Conservation (phyloP, 2,113 vertebrate species). For the Chionomys nivalis region DNA sequence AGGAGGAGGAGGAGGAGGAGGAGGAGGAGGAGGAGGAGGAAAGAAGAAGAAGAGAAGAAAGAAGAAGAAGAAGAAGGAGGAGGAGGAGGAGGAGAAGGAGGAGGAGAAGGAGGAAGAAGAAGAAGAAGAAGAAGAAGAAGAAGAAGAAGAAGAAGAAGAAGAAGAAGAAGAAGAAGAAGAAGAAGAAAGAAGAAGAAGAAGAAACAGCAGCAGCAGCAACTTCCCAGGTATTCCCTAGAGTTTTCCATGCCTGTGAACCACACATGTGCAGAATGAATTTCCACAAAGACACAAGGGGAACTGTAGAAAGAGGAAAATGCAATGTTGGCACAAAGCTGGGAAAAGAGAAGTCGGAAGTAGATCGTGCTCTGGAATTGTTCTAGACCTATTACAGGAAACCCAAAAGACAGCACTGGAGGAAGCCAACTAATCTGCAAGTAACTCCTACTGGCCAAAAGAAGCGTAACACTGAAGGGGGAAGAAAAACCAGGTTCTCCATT, state of each 20-base stretch:
- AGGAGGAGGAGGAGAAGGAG: too few relatives aligned
- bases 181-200: too few relatives aligned
- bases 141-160: too few relatives aligned
- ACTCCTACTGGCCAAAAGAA: not conserved
- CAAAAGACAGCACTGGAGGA: not conserved
- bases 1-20: too few relatives aligned
- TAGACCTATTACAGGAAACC: not conserved
- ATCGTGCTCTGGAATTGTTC: not conserved
- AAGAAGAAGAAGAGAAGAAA: too few relatives aligned
- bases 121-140: too few relatives aligned
- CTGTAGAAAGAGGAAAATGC: not conserved
- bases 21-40: too few relatives aligned
- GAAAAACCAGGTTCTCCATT: too few relatives aligned
- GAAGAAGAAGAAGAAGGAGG: accelerated
- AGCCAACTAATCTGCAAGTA: not conserved
- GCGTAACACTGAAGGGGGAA: too few relatives aligned
- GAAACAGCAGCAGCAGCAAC: too few relatives aligned
- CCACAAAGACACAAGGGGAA: not conserved
- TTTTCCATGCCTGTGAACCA: not conserved
- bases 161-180: too few relatives aligned
- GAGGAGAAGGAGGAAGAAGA: too few relatives aligned
- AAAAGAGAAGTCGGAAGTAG: not conserved
- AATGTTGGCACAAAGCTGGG: not conserved
- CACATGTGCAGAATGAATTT: not conserved
- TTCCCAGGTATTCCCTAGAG: not conserved